Evolutionary conservation across 2,797 vertebrate species (phyloP), one percentile per base, ranked within the genome.

Genomic region (Decapterus maruadsi): DNA sequence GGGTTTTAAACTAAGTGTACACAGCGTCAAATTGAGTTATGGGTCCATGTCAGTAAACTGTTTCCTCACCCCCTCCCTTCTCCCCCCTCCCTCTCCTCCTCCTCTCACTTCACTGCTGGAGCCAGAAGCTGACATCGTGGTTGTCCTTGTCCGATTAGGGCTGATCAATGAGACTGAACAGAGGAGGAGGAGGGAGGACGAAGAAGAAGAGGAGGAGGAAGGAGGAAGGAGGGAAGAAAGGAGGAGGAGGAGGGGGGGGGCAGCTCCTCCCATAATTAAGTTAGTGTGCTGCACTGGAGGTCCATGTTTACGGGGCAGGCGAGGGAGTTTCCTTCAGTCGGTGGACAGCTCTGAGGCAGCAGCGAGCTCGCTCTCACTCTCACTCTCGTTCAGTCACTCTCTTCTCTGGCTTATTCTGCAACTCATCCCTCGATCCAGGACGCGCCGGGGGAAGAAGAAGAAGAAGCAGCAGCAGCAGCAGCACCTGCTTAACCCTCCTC

Each of bases 201-300:
- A 77, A 26, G 73, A 72, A 72, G 81, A 86, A 82, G 63, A 90
- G 78, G 7, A 72, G 80, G 65, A 77, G 78, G 80, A 67, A 75
- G 80, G 29, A 77, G 68, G 71, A 77, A 55, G 50, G 67, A 77
- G 76, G 77, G 77, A 75, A 4, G 31, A 34, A 34, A 6, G 31
- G 4, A 4, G 31, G 4, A 6, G 31, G 58, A 2, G 13, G 79
- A 77, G 82, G 68, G 77, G 79, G 79, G 82, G 68, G 77, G 78
- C 84, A 84, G 89, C 90, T 90, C 92, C 92, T 88, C 83, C 95
- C 93, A 94, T 95, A 93, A 95, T 95, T 93, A 94, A 95, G 93
- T 96, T 94, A 90, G 84, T 76, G 70, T 88, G 93, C 90, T 79
- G 91, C 64, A 54, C 93, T 94, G 93, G 90, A 95, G 94, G 87